A percentile compares a stretch with the other conserved stretches of the same genome.
Conservation (phyloP, 2,113 vertebrate genomes). For the Carlito syrichta region DNA sequence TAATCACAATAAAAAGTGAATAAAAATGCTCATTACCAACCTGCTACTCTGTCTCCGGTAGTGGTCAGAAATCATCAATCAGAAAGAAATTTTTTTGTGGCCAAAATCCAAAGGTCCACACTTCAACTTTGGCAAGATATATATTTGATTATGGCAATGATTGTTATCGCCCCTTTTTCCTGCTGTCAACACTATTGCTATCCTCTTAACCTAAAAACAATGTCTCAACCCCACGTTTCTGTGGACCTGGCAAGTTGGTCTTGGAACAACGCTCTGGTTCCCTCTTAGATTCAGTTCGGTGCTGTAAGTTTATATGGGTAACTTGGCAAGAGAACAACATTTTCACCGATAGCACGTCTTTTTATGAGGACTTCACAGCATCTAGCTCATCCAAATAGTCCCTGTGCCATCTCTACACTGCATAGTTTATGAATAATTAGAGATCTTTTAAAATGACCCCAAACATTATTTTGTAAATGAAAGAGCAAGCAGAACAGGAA, state of each 20-base stretch:
- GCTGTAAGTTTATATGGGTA: background rate
- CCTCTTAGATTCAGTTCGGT: background rate
- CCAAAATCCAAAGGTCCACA: background rate
- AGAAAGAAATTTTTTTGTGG: background rate
- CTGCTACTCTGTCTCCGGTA: background rate
- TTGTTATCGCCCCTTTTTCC: background rate
- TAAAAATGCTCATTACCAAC: background rate
- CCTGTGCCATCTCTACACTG: background rate
- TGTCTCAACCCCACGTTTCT: background rate
- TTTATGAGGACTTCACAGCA: background rate
- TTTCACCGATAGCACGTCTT: background rate
- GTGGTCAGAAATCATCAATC: background rate
- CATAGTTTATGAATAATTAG: background rate
- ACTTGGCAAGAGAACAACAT: background rate
- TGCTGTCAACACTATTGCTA: background rate
- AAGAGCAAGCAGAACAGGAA: background rate
- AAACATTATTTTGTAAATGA: background rate
- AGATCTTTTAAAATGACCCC: background rate
- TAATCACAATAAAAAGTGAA: background rate
- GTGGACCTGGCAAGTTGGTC: background rate
- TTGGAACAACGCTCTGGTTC: background rate
- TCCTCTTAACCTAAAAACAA: background rate
- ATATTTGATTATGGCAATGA: background rate
- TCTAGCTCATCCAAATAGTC: background rate
- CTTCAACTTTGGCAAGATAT: background rate